phyloP scores from a whole-genome alignment of 2,888 invertebrate species.

The Diogma glabrata region DNA sequence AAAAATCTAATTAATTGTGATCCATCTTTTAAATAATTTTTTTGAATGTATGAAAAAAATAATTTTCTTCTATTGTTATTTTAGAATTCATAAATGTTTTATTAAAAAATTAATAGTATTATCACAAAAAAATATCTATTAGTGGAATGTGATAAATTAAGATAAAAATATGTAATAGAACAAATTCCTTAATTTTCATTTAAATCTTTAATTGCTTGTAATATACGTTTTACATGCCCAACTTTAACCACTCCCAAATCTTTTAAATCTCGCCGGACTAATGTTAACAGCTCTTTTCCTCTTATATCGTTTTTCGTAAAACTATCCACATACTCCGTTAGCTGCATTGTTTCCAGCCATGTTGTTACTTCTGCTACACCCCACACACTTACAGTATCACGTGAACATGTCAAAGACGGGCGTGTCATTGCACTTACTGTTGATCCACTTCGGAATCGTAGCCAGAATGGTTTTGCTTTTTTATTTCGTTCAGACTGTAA shows the following conservation, averaged over 20 bases:
- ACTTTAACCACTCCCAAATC: conserved; percentile 91
- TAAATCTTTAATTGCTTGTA: conserved; percentile 83
- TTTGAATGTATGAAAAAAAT: no score
- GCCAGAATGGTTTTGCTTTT: conserved; percentile 57
- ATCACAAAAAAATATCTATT: no score
- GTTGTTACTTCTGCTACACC: conserved; percentile 77
- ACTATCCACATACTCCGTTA: conserved; percentile 82
- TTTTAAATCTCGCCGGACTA: conserved; percentile 76
- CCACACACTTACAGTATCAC: conserved; percentile 56
- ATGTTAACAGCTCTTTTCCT: conserved; percentile 73
- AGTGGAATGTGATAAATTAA: no score
- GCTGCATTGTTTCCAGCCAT: conserved; percentile 82
- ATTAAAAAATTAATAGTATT: no score
- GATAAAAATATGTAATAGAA: no score
- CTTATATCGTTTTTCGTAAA: conserved; percentile 86
- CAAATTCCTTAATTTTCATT: conserved; percentile 17
- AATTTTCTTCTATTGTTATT: no score
- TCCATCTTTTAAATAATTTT: no score
- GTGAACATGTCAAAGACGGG: conserved; percentile 28
- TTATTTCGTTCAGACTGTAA: conserved; percentile 41
- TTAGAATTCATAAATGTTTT: no score
- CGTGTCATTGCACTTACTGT: conserved; percentile 16
- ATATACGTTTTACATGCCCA: conserved; percentile 89
- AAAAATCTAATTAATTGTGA: no score
- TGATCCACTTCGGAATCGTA: conserved; percentile 45